These are phyloP conservation scores for Uropetala carovei DNA, from an alignment of 2,888 invertebrate genomes.

Conservation along the genomic window DNA sequence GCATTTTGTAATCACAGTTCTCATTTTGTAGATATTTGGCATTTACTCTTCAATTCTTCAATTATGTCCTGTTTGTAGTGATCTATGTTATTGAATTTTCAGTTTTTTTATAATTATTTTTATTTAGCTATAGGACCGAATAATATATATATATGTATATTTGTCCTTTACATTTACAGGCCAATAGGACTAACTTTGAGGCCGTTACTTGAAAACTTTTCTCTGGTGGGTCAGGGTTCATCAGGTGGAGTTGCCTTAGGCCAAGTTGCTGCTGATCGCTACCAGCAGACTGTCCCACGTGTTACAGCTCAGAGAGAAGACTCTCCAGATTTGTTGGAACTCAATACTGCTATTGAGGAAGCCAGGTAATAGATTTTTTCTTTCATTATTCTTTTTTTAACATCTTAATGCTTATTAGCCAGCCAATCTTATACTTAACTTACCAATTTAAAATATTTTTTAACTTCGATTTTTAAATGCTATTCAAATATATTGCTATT, in stretches of 20 bases:
- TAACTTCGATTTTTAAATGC: neutral
- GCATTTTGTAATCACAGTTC: no score
- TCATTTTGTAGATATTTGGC: no score
- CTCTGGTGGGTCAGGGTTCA: slow-evolving; percentile 66
- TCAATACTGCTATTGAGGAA: slow-evolving; percentile 86
- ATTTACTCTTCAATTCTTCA: no score
- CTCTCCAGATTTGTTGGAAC: slow-evolving; percentile 84
- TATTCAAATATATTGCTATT: neutral
- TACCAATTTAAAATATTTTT: no score
- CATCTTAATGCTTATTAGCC: no score
- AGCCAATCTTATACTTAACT: no score
- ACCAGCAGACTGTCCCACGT: slow-evolving; percentile 65
- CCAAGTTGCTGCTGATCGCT: slow-evolving; percentile 56
- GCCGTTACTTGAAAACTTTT: slow-evolving; percentile 78
- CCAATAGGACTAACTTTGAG: slow-evolving; percentile 79
- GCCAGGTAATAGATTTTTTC: slow-evolving; percentile 79
- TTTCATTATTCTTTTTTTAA: neutral
- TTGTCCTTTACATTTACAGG: slow-evolving; percentile 74
- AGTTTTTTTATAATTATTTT: no score
- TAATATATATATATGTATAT: no score
- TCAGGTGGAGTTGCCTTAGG: slow-evolving; percentile 66
- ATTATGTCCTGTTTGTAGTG: no score
- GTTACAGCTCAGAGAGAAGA: slow-evolving; percentile 73
- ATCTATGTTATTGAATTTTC: no score
- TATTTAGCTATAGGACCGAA: neutral